Evolutionary conservation across 2,888 invertebrate species (phyloP).

Genomic region (Strigamia crassipes): DNA sequence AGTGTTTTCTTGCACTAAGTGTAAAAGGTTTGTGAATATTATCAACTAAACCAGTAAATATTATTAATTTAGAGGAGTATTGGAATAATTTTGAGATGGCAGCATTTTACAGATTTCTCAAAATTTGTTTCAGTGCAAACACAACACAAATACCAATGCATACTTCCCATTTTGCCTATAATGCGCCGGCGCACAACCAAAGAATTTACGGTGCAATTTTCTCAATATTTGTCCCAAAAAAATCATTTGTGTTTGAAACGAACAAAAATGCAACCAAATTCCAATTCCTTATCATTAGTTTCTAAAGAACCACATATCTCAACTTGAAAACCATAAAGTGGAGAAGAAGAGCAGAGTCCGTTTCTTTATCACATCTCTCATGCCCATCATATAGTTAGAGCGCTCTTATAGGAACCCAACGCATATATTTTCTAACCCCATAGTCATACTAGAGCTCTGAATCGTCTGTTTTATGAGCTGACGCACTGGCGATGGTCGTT

Average conservation of each 20-base stretch:
- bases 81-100: too few species aligned
- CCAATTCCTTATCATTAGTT: slow-evolving; percentile 21
- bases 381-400: slow-evolving; percentile 21
- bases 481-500: slow-evolving; percentile 11
- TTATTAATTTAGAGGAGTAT: too few species aligned
- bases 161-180: too few species aligned
- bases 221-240: too few species aligned
- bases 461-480: slow-evolving; percentile 11
- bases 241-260: not conserved
- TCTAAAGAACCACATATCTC: slow-evolving; percentile 17
- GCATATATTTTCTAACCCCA: slow-evolving; percentile 14
- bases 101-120: too few species aligned
- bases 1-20: too few species aligned
- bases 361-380: slow-evolving; percentile 21
- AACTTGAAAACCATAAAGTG: slow-evolving; percentile 10
- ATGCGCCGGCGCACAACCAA: too few species aligned
- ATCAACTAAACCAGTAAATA: too few species aligned
- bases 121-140: too few species aligned
- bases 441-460: slow-evolving; percentile 5
- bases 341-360: slow-evolving; percentile 7
- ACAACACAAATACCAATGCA: too few species aligned
- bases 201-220: too few species aligned
- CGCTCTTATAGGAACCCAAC: not conserved
- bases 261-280: not conserved
- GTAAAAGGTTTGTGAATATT: too few species aligned